phyloP scores from a whole-genome alignment of 2,113 vertebrate genomes.

The Hemibagrus wyckioides region DNA sequence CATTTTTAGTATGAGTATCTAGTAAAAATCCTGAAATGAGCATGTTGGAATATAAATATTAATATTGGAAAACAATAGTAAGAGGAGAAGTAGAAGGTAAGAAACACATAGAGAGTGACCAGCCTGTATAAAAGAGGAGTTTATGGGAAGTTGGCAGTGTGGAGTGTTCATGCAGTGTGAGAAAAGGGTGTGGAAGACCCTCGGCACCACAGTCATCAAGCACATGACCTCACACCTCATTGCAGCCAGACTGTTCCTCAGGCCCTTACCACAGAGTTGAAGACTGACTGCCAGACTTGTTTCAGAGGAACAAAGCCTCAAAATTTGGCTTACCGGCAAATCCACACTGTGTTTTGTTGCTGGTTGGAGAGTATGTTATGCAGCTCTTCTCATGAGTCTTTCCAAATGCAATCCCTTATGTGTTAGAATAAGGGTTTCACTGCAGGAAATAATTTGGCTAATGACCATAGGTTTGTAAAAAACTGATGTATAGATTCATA shows the following conservation, averaged over 20 bases:
- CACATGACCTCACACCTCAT: constrained; percentile 40
- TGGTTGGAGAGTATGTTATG: constrained; percentile 33
- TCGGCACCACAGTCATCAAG: constrained; percentile 23
- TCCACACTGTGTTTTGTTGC: constrained; percentile 59
- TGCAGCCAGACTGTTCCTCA: constrained; percentile 19
- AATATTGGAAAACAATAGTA: not conserved
- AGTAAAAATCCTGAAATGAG: not conserved
- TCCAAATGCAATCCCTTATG: not conserved
- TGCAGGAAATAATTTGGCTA: constrained; percentile 1
- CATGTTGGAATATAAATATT: not conserved
- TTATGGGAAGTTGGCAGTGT: not conserved
- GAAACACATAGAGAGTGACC: not conserved
- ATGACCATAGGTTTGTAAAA: not conserved
- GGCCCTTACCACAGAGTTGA: not conserved
- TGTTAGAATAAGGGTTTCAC: not conserved
- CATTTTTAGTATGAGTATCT: not conserved
- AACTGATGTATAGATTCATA: not conserved
- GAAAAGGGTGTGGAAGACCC: constrained; percentile 14
- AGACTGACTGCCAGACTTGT: constrained; percentile 47
- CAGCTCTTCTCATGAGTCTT: not conserved
- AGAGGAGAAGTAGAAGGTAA: not conserved
- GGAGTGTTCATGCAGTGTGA: constrained; percentile 9
- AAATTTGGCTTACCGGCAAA: constrained; percentile 47
- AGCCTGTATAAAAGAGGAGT: not conserved
- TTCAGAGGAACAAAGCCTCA: constrained; percentile 62